Base-by-base conservation (phyloP, 2,113 vertebrate genomes). In the Athene noctua region DNA sequence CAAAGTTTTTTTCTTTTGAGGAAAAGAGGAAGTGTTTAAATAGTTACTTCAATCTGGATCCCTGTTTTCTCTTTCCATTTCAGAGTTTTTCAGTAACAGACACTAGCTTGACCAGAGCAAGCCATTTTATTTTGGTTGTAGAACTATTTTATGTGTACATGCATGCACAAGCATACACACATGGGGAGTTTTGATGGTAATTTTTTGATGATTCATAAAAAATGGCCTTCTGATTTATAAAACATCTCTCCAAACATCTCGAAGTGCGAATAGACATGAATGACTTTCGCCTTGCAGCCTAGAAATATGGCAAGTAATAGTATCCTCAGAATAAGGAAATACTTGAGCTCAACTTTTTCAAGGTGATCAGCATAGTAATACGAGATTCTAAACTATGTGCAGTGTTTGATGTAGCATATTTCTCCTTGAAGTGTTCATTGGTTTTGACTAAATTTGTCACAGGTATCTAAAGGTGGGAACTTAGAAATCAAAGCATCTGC, bases 131-230 rank as follows among this genome's bases (percentile, higher is more conserved):
- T 94, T 77, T 32, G 15, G 13, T 62, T 80, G 17, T 51, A 30
- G 32, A 78, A 34, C 46, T 61, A 9, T 51, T 86, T 73, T 54
- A 14, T 0, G 0, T 30, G 61, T 0, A 0, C 5, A 2, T 10
- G 10, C 8, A 6, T 3, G 1, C 1, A 3, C 2, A 0, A 5
- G 4, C n/a, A 32, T 34, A 30, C 11, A 22, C 8, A 20, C 4
- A 4, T 2, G 12, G 6, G 47, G 46, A 55, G 23, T 59, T 86
- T 62, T 36, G 42, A 26, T 51, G 11, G 22, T 74, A 55, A 15
- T 34, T 34, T 71, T 74, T 30, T 32, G 11, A 32, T 38, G 10
- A 70, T 18, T 91, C 9, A 3, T 26, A 36, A 49, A 17, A 74
- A 91, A 61, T n/a, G 1, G 0, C 36, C 9, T 84, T 92, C 15